Evolutionary conservation across 2,888 invertebrate species (phyloP).

Genomic region (Andrena fulva): DNA sequence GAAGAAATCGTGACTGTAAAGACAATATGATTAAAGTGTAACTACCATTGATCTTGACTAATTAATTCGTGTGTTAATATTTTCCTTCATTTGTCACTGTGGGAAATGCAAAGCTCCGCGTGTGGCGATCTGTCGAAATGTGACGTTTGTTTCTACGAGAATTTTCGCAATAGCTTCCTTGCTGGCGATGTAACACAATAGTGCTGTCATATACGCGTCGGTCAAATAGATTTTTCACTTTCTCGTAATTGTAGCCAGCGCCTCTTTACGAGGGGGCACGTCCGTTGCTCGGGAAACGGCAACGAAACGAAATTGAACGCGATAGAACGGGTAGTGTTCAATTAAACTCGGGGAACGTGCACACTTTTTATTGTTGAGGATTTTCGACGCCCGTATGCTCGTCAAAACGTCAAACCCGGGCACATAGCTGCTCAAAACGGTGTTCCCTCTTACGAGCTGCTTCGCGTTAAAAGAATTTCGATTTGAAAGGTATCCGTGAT

Average conservation of each 20-base stretch:
- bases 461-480: neutral
- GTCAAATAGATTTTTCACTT: neutral
- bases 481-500: neutral
- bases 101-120: neutral
- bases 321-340: conserved; percentile 20
- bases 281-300: conserved; percentile 5
- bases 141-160: neutral
- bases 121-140: neutral
- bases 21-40: no score
- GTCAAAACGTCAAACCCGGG: conserved; percentile 9
- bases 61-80: no score
- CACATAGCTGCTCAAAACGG: neutral
- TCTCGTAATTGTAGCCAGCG: conserved; percentile 5
- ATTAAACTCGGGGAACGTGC: conserved; percentile 33
- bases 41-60: no score
- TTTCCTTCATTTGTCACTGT: neutral
- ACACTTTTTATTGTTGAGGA: conserved; percentile 31
- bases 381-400: conserved; percentile 12
- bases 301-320: conserved; percentile 7
- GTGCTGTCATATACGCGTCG: neutral
- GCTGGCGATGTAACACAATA: neutral
- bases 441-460: neutral
- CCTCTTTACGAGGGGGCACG: neutral
- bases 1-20: no score
- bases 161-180: neutral